Evolutionary conservation across 2,113 vertebrate species (phyloP).

Genomic region (Picathartes gymnocephalus): DNA sequence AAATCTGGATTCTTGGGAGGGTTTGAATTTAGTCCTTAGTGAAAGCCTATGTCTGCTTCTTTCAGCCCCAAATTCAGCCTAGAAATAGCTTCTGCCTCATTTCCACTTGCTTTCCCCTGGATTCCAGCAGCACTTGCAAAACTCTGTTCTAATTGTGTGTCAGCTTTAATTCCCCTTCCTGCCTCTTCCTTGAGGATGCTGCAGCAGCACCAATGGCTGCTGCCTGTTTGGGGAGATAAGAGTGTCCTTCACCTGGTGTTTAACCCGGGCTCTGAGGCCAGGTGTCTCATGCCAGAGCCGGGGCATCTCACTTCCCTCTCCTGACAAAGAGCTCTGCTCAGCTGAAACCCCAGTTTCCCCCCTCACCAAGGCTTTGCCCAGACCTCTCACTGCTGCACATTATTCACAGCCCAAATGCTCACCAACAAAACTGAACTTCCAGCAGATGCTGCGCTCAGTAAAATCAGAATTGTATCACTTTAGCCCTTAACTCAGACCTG

Average conservation of each 20-base stretch:
- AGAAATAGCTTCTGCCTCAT: conserved; percentile 7
- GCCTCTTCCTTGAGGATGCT: neutral
- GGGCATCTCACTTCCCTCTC: neutral
- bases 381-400: neutral
- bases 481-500: neutral
- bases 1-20: neutral
- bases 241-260: neutral
- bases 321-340: neutral
- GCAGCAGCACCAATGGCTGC: neutral
- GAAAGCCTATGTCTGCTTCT: conserved; percentile 8
- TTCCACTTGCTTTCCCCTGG: neutral
- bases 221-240: neutral
- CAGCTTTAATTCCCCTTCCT: conserved; percentile 25
- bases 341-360: neutral
- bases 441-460: neutral
- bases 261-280: neutral
- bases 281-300: neutral
- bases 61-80: neutral
- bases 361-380: neutral
- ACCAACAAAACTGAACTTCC: neutral
- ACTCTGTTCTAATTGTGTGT: neutral
- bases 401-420: neutral
- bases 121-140: neutral
- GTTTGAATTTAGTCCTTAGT: neutral
- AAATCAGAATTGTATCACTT: neutral